These are phyloP conservation scores for Paedocypris micromegethes DNA, from an alignment of 2,797 vertebrate species.

Conservation along the genomic window DNA sequence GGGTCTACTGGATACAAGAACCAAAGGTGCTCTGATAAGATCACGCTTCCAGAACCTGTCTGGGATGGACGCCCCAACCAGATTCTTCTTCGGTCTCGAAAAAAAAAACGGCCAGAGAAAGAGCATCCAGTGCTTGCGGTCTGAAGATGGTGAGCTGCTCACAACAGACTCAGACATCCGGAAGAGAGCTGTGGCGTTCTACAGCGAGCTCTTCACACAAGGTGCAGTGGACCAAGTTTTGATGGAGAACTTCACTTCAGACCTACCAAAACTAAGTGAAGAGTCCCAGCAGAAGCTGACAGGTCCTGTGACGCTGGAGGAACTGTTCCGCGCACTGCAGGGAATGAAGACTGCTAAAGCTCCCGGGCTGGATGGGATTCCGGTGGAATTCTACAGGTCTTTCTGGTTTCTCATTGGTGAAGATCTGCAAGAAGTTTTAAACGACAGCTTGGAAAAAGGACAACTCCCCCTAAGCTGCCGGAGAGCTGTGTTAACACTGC, in stretches of 20 bases:
- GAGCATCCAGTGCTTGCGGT: background rate
- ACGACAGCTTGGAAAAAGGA: no score
- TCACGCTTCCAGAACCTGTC: background rate
- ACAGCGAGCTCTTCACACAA: background rate
- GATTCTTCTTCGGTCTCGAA: conserved; percentile 7
- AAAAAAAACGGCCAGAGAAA: conserved; percentile 4
- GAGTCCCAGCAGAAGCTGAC: no score
- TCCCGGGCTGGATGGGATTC: background rate
- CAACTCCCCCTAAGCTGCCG: no score
- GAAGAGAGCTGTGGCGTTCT: background rate
- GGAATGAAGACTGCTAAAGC: background rate
- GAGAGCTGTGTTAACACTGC: background rate
- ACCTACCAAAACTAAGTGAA: background rate
- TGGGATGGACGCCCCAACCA: background rate
- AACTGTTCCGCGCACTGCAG: conserved; percentile 2
- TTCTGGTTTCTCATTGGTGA: no score
- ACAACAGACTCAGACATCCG: background rate
- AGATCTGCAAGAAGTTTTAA: no score
- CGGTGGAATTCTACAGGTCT: conserved; percentile 1
- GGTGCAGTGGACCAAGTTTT: background rate
- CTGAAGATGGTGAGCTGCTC: conserved; percentile 4
- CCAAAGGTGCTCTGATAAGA: background rate
- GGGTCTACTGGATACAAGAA: background rate
- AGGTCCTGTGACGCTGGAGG: background rate
- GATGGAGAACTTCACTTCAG: background rate